These are phyloP conservation scores for Paramormyrops kingsleyae DNA, from an alignment of 2,113 vertebrate species.

Conservation along the genomic window DNA sequence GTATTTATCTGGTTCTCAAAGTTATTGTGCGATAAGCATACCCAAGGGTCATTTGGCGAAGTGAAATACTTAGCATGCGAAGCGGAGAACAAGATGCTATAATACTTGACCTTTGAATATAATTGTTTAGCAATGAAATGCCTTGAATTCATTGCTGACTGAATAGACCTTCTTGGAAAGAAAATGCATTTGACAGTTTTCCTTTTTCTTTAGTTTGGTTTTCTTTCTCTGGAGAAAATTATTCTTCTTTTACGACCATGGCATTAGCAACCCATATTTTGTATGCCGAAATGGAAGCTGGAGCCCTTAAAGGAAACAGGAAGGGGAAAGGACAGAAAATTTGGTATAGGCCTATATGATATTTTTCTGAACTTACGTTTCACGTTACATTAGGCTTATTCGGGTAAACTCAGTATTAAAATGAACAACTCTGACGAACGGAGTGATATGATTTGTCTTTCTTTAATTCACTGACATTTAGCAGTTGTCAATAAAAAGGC, in stretches of 20 bases:
- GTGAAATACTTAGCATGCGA: conserved; percentile 98
- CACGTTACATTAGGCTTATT: not conserved
- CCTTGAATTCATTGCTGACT: conserved; percentile 84
- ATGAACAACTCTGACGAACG: not conserved
- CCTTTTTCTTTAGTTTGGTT: conserved; percentile 60
- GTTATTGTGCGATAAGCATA: conserved; percentile 88
- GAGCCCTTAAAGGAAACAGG: conserved; percentile 51
- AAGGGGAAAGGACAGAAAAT: not conserved
- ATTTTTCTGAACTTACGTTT: not conserved
- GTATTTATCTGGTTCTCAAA: conserved; percentile 93
- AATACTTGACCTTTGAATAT: conserved; percentile 99
- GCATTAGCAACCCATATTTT: conserved; percentile 82
- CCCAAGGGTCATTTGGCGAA: conserved; percentile 95
- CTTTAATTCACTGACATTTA: not conserved
- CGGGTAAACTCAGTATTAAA: not conserved
- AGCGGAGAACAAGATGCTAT: conserved; percentile 95
- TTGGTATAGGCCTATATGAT: not conserved
- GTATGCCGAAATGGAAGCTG: conserved; percentile 32
- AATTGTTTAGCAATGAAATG: conserved; percentile 97
- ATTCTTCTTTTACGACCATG: conserved; percentile 77
- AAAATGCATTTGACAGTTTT: conserved; percentile 86
- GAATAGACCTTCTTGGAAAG: conserved; percentile 89
- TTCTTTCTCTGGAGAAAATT: conserved; percentile 76
- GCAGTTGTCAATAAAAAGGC: not conserved
- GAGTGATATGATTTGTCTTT: not conserved